Percentiles rank a stretch among this genome's conserved stretches.
Conservation (phyloP, 2,888 invertebrate species). For the Idaea dimidiata region DNA sequence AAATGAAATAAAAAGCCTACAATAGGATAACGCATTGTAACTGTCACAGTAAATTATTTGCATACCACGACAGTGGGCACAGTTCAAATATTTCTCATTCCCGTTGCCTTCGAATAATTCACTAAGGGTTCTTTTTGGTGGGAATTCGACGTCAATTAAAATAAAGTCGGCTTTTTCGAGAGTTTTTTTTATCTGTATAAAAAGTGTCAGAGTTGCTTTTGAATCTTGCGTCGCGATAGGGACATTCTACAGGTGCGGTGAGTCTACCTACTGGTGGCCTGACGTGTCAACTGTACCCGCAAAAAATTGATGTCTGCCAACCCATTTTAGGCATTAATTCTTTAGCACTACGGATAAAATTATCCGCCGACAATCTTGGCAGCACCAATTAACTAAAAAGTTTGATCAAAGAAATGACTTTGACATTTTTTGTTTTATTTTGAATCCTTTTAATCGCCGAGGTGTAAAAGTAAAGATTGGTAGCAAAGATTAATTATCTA, state of each 20-base stretch:
- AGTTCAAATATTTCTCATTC: slow-evolving; percentile 65
- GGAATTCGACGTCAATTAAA: slow-evolving; percentile 72
- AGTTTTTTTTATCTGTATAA: slow-evolving; percentile 38
- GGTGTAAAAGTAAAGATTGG: slow-evolving; percentile 42
- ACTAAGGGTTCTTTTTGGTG: slow-evolving; percentile 61
- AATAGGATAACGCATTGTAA: slow-evolving; percentile 42
- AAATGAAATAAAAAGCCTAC: slow-evolving; percentile 33
- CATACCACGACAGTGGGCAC: slow-evolving; percentile 56
- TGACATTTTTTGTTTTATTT: slow-evolving; percentile 32
- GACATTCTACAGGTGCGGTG: slow-evolving; percentile 71
- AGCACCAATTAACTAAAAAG: slow-evolving; percentile 2
- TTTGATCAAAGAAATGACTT: slow-evolving; percentile 11
- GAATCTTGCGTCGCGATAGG: slow-evolving; percentile 73
- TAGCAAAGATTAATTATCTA: slow-evolving; percentile 21
- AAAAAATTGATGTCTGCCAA: slow-evolving; percentile 20
- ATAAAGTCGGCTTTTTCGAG: slow-evolving; percentile 61
- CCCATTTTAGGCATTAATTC: slow-evolving; percentile 38
- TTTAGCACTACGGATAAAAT: slow-evolving; percentile 6
- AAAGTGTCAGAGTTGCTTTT: slow-evolving; percentile 66
- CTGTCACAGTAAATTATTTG: slow-evolving; percentile 69
- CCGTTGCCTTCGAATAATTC: slow-evolving; percentile 66
- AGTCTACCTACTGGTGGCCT: slow-evolving; percentile 61
- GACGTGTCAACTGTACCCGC: slow-evolving; percentile 50
- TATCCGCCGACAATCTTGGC: neutral
- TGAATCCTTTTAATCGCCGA: slow-evolving; percentile 36